Evolutionary conservation across 2,797 vertebrate species (phyloP).

Genomic region (Tamandua tetradactyla): DNA sequence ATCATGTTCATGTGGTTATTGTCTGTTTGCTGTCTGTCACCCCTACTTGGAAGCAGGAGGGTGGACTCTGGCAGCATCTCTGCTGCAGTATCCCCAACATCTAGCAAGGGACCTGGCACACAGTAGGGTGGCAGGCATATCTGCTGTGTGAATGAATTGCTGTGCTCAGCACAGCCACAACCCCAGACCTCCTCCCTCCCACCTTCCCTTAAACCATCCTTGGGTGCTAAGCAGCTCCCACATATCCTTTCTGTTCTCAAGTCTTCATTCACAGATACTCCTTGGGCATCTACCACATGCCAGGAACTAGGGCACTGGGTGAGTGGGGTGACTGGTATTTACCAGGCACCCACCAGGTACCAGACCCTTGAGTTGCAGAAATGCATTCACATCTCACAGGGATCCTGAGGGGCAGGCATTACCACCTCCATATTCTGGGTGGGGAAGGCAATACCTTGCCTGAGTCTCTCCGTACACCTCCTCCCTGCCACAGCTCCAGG

Average conservation of each 20-base stretch:
- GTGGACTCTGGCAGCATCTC: neutral
- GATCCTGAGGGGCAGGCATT: neutral
- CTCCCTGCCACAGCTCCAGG: neutral
- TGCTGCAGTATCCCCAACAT: neutral
- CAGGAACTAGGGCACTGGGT: neutral
- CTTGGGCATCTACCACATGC: neutral
- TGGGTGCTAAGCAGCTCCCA: neutral
- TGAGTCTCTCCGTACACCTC: neutral
- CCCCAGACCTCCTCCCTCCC: neutral
- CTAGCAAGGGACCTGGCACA: neutral
- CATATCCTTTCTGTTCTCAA: neutral
- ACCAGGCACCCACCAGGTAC: neutral
- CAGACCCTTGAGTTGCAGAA: neutral
- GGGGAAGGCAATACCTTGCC: neutral
- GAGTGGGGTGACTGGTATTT: neutral
- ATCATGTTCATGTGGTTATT: neutral
- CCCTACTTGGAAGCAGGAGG: neutral
- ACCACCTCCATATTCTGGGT: neutral
- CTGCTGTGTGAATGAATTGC: neutral
- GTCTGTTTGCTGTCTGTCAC: neutral
- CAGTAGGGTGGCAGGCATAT: neutral
- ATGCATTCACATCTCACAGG: neutral
- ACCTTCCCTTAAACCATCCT: neutral
- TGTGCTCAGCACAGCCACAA: neutral
- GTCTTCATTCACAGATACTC: neutral